Base-by-base conservation (phyloP, 2,113 vertebrate species). In the Brienomyrus brachyistius region DNA sequence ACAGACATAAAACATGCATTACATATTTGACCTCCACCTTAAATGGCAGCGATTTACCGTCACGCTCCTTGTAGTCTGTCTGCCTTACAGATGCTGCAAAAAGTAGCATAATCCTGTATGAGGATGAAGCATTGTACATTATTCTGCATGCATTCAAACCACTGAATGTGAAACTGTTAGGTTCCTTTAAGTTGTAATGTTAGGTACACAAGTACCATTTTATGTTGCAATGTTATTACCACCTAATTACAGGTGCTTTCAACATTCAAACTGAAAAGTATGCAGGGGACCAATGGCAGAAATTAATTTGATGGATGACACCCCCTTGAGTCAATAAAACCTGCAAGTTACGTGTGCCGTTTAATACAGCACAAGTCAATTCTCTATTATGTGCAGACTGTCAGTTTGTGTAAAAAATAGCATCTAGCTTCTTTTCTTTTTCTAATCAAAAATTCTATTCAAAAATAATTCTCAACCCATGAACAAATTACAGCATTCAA, bases 261-360 rank as follows among this genome's bases (percentile, higher is more conserved):
- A 23, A 6, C 21, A n/a, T 48, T 48, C 17, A 48, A 84, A 47
- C 82, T 3, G 45, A 48, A 23, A 21, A 82, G 17, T 50, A 84
- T 43, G 43, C 43, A 23, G 40, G 40, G 35, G 5, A 4, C 7
- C 8, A 82, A 45, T 1, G 6, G 19, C 77, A 84, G 19, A 23
- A 19, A 19, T 47, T 48, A 84, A 84, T 84, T 84, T 84, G 82
- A 84, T 84, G 82, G 45, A 84, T 84, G 45, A 84, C 23, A 84
- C 82, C 45, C 45, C 19, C 82, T 47, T 47, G 19, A 84, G 82
- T 84, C 21, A 84, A 84, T 48, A 84, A 47, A 45, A 47, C 23
- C 82, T 45, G 17, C 21, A 45, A 11, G 40, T 84, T 84, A 47
- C 5, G 19, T 48, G 17, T 23, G 17, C 15, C 17, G 40, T 84